Evolutionary conservation across 2,797 vertebrate genomes (phyloP).

Genomic region (Danio albolineatus): DNA sequence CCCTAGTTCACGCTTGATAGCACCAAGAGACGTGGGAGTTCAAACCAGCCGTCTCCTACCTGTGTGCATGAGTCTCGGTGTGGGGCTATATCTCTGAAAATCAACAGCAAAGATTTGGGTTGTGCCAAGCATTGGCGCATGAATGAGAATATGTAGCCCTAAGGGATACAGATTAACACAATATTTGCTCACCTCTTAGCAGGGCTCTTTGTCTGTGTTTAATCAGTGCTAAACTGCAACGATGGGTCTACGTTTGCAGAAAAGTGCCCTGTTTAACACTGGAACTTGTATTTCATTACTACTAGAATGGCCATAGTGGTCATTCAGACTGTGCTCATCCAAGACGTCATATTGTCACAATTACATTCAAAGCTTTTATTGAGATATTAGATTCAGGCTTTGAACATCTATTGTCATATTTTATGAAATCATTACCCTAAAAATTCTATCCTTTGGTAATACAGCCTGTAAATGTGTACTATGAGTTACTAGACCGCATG

Average conservation of each 20-base stretch:
- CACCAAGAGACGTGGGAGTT: slow-evolving; percentile 6
- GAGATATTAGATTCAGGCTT: too few relatives aligned
- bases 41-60: slow-evolving; percentile 34
- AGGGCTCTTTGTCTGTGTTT: slow-evolving; percentile 11
- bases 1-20: slow-evolving; percentile 34
- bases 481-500: too few relatives aligned
- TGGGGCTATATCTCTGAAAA: slow-evolving; percentile 15
- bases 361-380: too few relatives aligned
- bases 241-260: slow-evolving; percentile 5
- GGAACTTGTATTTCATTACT: too few relatives aligned
- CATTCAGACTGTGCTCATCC: too few relatives aligned
- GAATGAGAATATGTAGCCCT: slow-evolving; percentile 18
- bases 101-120: not conserved
- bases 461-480: too few relatives aligned
- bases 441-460: too few relatives aligned
- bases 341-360: too few relatives aligned
- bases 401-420: too few relatives aligned
- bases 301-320: too few relatives aligned
- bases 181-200: slow-evolving; percentile 38
- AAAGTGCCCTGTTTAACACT: not conserved
- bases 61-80: not conserved
- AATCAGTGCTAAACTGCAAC: slow-evolving; percentile 14
- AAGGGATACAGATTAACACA: slow-evolving; percentile 17
- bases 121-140: slow-evolving; percentile 6
- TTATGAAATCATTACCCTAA: too few relatives aligned